Evolutionary conservation across 1,140 invertebrate genomes (phyloP).

Genomic region (Diorhabda elongata): DNA sequence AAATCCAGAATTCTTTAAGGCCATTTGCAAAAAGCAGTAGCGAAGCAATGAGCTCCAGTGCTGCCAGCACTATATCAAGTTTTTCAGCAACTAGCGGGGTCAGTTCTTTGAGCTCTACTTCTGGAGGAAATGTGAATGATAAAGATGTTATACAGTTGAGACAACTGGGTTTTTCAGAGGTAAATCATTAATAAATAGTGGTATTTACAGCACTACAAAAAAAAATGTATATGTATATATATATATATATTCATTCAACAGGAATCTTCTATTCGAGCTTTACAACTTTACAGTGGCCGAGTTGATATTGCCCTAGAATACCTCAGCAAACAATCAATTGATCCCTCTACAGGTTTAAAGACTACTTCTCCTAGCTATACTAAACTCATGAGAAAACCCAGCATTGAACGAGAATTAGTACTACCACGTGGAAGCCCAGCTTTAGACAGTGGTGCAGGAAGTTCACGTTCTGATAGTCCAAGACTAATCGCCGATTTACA

Average conservation of each 20-base stretch:
- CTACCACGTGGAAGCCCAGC: conserved; percentile 78
- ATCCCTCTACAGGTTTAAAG: conserved; percentile 9
- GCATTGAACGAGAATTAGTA: conserved; percentile 74
- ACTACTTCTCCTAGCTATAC: conserved; percentile 52
- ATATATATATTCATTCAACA: conserved; percentile 41
- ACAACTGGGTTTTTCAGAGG: conserved; percentile 60
- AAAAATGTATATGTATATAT: neutral
- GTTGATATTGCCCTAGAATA: conserved; percentile 67
- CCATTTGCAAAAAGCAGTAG: conserved; percentile 74
- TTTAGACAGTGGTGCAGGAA: conserved; percentile 79
- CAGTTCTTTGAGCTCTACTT: conserved; percentile 56
- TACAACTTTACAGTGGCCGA: conserved; percentile 64
- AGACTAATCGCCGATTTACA: conserved; percentile 53
- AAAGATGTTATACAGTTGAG: conserved; percentile 55
- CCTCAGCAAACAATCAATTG: conserved; percentile 58
- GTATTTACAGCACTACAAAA: neutral
- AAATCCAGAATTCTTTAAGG: conserved; percentile 79
- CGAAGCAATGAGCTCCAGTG: conserved; percentile 63
- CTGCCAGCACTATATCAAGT: conserved; percentile 69
- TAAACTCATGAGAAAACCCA: conserved; percentile 81
- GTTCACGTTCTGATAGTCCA: conserved; percentile 84
- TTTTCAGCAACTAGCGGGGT: conserved; percentile 64
- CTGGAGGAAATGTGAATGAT: conserved; percentile 56
- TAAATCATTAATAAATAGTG: conserved; percentile 32
- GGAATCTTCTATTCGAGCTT: conserved; percentile 63